Base-by-base conservation (phyloP, 2,113 vertebrate genomes). In the Rissa tridactyla region DNA sequence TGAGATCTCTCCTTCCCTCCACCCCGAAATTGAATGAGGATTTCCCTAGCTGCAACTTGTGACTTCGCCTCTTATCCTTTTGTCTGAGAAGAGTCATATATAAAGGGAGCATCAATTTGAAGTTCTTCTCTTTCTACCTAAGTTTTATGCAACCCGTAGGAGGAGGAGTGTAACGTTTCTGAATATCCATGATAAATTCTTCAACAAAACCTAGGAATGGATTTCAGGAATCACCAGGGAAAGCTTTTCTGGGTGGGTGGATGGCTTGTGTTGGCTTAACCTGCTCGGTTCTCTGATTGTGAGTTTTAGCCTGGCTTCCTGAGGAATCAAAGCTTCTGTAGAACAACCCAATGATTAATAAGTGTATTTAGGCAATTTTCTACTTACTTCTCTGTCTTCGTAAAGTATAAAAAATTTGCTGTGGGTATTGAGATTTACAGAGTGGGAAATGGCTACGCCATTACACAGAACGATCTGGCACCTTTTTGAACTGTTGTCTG, bases 51-150 rank as follows among this genome's bases (percentile, higher is more conserved):
- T 54, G 46, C 30, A 36, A 9, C 32, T 44, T 11, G 30, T 58
- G 36, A 61, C 70, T 38, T 60, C 10, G 27, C 38, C 21, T 60
- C 13, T 52, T 23, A 10, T 22, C 21, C 52, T 44, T 36, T 13
- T 6, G 5, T 8, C 21, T 42, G 44, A 18, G n/a, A 47, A 11
- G n/a, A 18, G 52, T 14, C 42, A 18, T 15, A 2, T 12, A 0
- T 30, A 30, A 36, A 5, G 26, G 5, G 17, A 73, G 32, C 44
- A 44, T 7, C 5, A 26, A 5, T 32, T 47, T 14, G 30, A 42
- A 88, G 32, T 58, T 60, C 25, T 87, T 21, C 25, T 42, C 51
- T 68, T 82, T 51, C 27, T 20, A 38, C 8, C 5, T 8, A 38
- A 54, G 13, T 54, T 38, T 54, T n/a, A 21, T 46, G 38, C 38